A percentile compares a stretch with the other conserved stretches of the same genome.
Conservation (phyloP, 2,113 vertebrate genomes). For the Oreochromis aureus region DNA sequence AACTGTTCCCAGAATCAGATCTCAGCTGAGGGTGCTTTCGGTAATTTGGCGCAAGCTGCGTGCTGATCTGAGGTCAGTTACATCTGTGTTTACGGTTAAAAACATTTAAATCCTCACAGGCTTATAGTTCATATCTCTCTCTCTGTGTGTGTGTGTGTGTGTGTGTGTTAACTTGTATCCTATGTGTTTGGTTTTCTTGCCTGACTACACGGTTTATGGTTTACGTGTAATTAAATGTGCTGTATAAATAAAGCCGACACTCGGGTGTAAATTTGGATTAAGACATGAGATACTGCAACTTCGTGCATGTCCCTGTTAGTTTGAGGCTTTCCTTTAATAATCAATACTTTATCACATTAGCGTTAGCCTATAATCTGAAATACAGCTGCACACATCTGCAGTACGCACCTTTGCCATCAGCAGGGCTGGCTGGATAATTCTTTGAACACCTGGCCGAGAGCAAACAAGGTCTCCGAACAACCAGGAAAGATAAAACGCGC, state of each 20-base stretch:
- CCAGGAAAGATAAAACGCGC: neutral
- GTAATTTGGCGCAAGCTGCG: neutral
- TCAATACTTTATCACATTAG: neutral
- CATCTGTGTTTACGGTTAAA: neutral
- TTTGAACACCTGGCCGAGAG: neutral
- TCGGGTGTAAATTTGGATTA: neutral
- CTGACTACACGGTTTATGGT: neutral
- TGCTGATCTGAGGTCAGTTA: neutral
- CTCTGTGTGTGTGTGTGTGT: neutral
- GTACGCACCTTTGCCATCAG: slow-evolving; percentile 42
- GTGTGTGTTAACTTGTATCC: accelerated
- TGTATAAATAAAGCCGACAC: neutral
- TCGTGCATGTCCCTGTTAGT: neutral
- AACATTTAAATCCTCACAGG: neutral
- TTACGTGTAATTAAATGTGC: neutral
- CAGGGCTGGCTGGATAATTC: neutral
- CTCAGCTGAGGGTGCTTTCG: neutral
- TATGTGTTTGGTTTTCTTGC: neutral
- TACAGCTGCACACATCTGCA: neutral
- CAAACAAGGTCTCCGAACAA: neutral
- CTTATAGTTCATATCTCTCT: accelerated
- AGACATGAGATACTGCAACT: neutral
- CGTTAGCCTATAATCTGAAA: neutral
- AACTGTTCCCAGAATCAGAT: neutral
- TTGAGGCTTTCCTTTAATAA: neutral